These are phyloP conservation scores for Conistra vaccinii DNA, from an alignment of 2,888 invertebrate species.

Conservation along the genomic window DNA sequence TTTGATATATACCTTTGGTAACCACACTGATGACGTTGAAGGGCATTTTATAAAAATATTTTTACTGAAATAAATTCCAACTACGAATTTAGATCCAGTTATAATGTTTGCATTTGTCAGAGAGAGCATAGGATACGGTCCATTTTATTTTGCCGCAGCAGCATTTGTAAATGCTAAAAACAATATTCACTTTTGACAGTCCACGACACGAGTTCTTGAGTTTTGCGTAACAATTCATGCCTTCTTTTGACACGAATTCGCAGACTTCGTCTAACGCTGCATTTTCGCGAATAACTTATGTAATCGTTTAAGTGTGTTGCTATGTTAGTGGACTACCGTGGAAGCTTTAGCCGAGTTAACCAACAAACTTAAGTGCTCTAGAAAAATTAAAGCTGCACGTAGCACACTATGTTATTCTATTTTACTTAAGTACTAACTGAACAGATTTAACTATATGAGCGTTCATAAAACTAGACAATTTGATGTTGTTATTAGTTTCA, in stretches of 20 bases:
- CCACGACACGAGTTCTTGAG: not conserved
- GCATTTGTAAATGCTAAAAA: not conserved
- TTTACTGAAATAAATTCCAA: not conserved
- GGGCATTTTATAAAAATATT: not conserved
- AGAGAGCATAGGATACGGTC: not conserved
- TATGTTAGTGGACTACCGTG: slow-evolving; percentile 33
- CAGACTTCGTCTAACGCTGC: not conserved
- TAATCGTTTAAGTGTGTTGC: slow-evolving; percentile 51
- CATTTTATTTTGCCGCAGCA: not conserved
- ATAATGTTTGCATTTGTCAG: not conserved
- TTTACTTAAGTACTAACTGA: not conserved
- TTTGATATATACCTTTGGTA: not conserved
- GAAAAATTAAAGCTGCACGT: slow-evolving; percentile 44
- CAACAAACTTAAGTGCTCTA: slow-evolving; percentile 48
- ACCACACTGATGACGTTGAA: not conserved
- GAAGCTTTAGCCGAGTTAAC: slow-evolving; percentile 41
- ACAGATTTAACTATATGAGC: slow-evolving; percentile 27
- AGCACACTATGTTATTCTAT: slow-evolving; percentile 21
- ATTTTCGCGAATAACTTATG: slow-evolving; percentile 38
- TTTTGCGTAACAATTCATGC: slow-evolving; percentile 10
- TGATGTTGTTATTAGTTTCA: slow-evolving; percentile 15
- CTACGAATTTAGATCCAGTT: not conserved
- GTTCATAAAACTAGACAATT: slow-evolving; percentile 3
- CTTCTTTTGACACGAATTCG: slow-evolving; percentile 10
- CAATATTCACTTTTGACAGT: not conserved